Percentiles rank a stretch among this genome's conserved stretches.
These are phyloP conservation scores for Troglohyphantes excavatus DNA, from an alignment of 2,888 invertebrate species.

Conservation along the genomic window DNA sequence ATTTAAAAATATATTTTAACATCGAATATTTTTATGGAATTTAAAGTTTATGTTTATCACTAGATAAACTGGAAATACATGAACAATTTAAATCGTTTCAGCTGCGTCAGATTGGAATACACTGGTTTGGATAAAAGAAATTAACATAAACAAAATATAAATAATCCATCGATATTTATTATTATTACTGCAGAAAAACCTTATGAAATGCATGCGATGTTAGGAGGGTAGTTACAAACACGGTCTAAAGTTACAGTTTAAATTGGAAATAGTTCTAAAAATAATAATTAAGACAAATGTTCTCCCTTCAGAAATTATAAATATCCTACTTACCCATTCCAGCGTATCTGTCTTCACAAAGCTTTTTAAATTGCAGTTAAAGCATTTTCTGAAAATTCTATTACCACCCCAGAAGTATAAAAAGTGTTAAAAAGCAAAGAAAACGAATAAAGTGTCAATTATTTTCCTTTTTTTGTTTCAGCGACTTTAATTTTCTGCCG, in stretches of 20 bases:
- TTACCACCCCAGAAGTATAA: conserved; percentile 33
- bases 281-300: not conserved
- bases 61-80: no score
- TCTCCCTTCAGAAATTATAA: not conserved
- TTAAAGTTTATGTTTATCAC: no score
- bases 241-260: not conserved
- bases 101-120: no score
- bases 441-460: conserved; percentile 72
- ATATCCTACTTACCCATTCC: not conserved
- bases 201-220: no score
- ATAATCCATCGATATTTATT: no score
- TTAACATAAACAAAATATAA: no score
- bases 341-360: not conserved
- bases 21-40: no score
- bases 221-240: no score
- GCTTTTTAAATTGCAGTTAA: conserved; percentile 45
- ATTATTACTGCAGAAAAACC: no score
- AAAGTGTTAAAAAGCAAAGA: conserved; percentile 27
- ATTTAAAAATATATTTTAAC: no score
- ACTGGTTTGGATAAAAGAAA: no score
- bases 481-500: conserved; percentile 68
- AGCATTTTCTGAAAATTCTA: conserved; percentile 67
- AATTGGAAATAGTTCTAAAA: not conserved
- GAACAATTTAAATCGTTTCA: no score
- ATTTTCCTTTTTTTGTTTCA: conserved; percentile 49